Evolutionary conservation across 2,797 vertebrate species (phyloP), one percentile per base, ranked within the genome.

Genomic region (Psittacula echo): DNA sequence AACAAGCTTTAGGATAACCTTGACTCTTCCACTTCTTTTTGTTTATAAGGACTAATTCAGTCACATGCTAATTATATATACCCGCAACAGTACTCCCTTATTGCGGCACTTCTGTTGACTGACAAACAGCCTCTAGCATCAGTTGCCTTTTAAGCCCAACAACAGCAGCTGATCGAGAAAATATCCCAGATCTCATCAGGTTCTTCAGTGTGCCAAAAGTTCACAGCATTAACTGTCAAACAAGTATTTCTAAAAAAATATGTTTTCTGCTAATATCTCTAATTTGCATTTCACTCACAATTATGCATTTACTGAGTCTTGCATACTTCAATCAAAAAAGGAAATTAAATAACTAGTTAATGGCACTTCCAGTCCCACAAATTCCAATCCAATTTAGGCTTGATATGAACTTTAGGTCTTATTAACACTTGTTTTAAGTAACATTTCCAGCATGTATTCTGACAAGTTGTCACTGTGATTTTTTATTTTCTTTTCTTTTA

Each of bases 271-370:
- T 70, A 87, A 30, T 39, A 79, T 42, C 67, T 77, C 54, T 80
- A 32, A 95, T 92, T 93, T 92, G 75, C 84, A 91, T 96, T 94
- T 95, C 45, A 81, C 50, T 94, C 89, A 90, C 73, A 90, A 92
- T 90, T 95, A 90, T 34, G 44, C 82, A 65, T 90, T 92, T 91
- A 91, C 64, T 47, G 67, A 94, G 37, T 84, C 82, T 85, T 70
- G 34, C 70, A 70, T 58, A 65, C 82, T 94, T 96, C 85, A 94
- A 29, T 93, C 94, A 96, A 93, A 96, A 96, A 94, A 91, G 66
- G 58, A 96, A 97, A 94, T 94, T 85, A 97, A 96, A 86, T 94
- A 96, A 93, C 72, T 81, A 94, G 92, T 68, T 95, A 96, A 94
- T 85, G 58, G 67, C 58, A 94, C 66, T 94, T 95, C 42, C 54